Base-by-base conservation (phyloP, 2,888 invertebrate species). In the Clunio marinus region DNA sequence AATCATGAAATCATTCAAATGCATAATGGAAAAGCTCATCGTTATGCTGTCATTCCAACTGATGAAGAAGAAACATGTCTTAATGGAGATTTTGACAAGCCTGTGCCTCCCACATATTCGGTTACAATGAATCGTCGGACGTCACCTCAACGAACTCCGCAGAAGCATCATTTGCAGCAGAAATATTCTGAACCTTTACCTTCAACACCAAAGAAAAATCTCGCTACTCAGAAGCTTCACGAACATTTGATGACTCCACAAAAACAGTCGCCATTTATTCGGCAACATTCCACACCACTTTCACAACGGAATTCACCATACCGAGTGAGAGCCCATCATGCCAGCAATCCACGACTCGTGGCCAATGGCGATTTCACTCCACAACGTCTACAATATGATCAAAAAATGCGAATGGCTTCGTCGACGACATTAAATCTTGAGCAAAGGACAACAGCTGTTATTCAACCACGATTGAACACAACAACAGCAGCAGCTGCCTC, bases 221-320 rank as follows among this genome's bases (percentile, higher is more conserved):
- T 83, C 22, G 90, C 90, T 0, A 90, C 90, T 0, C 88, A 88
- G 73, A 89, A 88, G 73, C 77, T 91, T 0, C 89, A 90, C 75
- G 89, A 90, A 73, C 75, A 90, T 2, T 75, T 90, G 0, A 85
- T 87, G 1, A 90, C 90, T 0, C 90, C 90, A 0, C 81, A 86
- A 24, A 89, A 88, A 73, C 73, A 72, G 70, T 58, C 60, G 70
- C 8, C 66, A 70, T 65, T 67, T 55, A 22, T 67, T 13, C 28
- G 67, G 25, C 67, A 35, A 69, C 66, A 70, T 71, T 70, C 65
- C 69, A 72, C 27, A 68, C 79, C 35, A 76, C 80, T 1, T 57
- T 75, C 75, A 25, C 75, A 75, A 35, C 25, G 60, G 55, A 60
- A 28, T 28, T 58, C 68, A 51, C 68, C 72, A 25, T 57, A 69